A percentile compares a stretch with the other conserved stretches of the same genome.
These are phyloP conservation scores for Upupa epops DNA, from an alignment of 2,113 vertebrate species.

Conservation along the genomic window DNA sequence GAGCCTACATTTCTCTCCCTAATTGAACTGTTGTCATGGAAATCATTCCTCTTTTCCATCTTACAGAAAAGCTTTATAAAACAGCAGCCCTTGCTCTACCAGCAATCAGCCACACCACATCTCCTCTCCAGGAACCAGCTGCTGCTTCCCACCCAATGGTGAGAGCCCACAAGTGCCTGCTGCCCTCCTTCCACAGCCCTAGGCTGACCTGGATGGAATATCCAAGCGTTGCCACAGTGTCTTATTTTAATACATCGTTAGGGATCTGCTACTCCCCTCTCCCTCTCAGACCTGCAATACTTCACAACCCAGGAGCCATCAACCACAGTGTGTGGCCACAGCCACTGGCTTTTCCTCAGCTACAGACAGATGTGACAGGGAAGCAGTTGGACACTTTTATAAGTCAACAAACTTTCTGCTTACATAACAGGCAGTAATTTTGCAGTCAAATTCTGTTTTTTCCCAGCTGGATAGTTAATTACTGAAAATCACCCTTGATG, in stretches of 20 bases:
- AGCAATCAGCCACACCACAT: neutral
- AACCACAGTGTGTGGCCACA: neutral
- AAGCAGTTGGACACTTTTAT: neutral
- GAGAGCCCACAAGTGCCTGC: neutral
- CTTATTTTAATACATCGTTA: fast-evolving
- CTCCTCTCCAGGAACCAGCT: neutral
- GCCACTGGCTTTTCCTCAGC: neutral
- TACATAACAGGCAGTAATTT: conserved; percentile 8
- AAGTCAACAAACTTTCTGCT: neutral
- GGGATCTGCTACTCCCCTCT: neutral
- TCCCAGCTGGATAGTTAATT: neutral
- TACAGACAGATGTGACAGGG: neutral
- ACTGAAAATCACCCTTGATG: conserved; percentile 15
- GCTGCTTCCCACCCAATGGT: neutral
- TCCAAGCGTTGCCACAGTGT: neutral
- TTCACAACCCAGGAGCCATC: neutral
- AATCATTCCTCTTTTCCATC: conserved; percentile 64
- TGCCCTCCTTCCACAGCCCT: neutral
- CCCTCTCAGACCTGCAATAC: neutral
- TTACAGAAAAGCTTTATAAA: conserved; percentile 40
- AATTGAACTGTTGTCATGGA: conserved; percentile 76
- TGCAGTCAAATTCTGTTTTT: neutral
- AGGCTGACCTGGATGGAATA: fast-evolving
- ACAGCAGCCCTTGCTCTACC: neutral
- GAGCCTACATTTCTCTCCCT: conserved; percentile 14